These are phyloP conservation scores for Homarus gammarus DNA, from an alignment of 2,888 invertebrate species.

Conservation along the genomic window DNA sequence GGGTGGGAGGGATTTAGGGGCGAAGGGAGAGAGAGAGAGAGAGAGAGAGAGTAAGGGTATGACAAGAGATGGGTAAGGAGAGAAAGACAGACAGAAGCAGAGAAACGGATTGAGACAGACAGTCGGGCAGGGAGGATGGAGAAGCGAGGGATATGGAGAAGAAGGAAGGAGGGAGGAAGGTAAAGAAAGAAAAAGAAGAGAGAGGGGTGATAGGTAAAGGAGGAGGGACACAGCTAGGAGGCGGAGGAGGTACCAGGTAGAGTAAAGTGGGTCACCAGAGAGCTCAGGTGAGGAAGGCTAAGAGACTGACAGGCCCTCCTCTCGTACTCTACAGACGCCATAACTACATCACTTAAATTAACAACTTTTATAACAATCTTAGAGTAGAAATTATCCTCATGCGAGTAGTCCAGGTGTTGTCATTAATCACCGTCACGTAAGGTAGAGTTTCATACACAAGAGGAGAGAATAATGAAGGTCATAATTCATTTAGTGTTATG, in stretches of 20 bases:
- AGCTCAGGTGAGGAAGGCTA: background rate
- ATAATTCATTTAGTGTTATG: no score
- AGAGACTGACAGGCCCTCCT: no score
- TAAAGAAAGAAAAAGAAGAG: background rate
- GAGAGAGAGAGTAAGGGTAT: slow-evolving; percentile 9
- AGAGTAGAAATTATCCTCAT: no score
- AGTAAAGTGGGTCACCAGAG: background rate
- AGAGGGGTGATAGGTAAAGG: background rate
- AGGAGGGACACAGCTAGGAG: background rate
- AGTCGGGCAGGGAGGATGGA: no score
- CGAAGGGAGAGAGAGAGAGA: background rate
- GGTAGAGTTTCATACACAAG: no score
- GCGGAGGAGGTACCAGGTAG: background rate
- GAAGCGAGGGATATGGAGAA: no score
- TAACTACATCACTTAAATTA: no score
- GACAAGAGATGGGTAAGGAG: background rate
- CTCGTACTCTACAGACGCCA: no score
- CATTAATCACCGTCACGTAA: no score
- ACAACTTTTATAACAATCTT: no score
- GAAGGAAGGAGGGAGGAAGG: background rate
- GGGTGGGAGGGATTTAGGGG: background rate
- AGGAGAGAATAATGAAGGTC: no score
- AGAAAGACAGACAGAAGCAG: background rate
- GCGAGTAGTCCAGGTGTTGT: no score
- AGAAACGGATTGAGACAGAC: background rate